Base-by-base conservation (phyloP, 2,888 invertebrate genomes). In the Nomada lathburiana region DNA sequence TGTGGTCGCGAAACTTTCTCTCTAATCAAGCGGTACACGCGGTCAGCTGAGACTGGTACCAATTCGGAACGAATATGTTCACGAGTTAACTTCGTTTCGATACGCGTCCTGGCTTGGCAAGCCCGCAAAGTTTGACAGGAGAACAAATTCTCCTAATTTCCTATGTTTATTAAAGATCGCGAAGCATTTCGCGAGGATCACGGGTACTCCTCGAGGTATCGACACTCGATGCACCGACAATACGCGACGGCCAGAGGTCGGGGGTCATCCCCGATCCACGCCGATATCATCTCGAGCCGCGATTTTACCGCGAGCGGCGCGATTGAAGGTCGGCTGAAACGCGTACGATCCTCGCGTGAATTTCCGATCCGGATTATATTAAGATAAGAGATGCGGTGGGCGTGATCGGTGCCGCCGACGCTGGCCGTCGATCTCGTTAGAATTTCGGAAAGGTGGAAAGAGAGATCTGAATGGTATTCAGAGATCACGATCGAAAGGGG, bases 281-380 rank as follows among this genome's bases (percentile, higher is more conserved):
- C 78, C 85, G 92, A 92, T 92, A 92, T 90, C 88, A 80, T 85
- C 60, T 50, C 62, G 79, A 83, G 74, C 86, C 88, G 92, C 90
- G 90, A 91, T 92, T 90, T 90, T 86, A 91, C 90, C 88, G 89
- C 89, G 89, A 86, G 92, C 92, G 92, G 92, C 90, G 74, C 26
- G 89, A 90, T 90, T 91, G 84, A 91, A 91, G 90, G 91, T 82
- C 76, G 50, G 72, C 77, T 57, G 65, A 42, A 50, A 71, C 71
- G 73, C 72, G 57, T 67, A 69, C n/a, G 72, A 2, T 80, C 75
- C 83, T 85, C 84, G 85, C 82, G 80, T 82, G 91, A 91, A 91
- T 92, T 92, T 90, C 88, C 89, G 92, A 92, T 92, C 92, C 92
- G 91, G 92, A 92, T 92, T 92, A 92, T 92, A 92, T 92, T 92